Evolutionary conservation across 2,888 invertebrate species (phyloP), one percentile per base, ranked within the genome.

Genomic region (Stenchaetothrips biformis): DNA sequence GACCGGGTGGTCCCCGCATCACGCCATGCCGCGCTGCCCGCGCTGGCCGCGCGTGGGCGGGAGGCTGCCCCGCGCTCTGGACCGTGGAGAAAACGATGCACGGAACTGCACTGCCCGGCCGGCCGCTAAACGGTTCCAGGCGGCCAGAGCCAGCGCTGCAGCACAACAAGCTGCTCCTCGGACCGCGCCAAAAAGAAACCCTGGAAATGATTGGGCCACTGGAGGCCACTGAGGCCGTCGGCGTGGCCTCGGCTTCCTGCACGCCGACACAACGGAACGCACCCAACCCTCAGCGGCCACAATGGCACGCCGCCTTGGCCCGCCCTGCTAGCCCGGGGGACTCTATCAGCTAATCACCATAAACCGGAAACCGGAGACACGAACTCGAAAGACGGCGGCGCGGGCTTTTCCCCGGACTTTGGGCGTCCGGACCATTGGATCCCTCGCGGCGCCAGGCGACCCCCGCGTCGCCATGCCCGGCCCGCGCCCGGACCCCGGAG

Each of bases 321-420:
- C 67, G 67, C 21, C 21, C 6, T 21, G 21, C 3, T n/a, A n/a
- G 37, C 37, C 37, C 37, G 37, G 4, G 37, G 37, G 37, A 37
- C 37, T 67, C n/a, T 67, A 67, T 67, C 67, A 67, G 67, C 67
- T 67, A 67, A 67, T 67, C 67, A 67, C 67, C 67, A 25, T 25
- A 67, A 25, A 67, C 18, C 67, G 67, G 67, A 67, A 67, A 67
- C 67, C 67, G 67, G 67, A 67, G 18, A 67, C 67, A 67, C 3
- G 67, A 21, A 67, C 21, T 9, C 67, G 21, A 67, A 67, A 67
- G 67, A 67, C 25, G 67, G 67, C 67, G 21, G 21, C 21, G 67
- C 67, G 67, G 67, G 67, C 37, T 37, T 37, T 37, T 1, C 37
- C 37, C 37, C 37, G 37, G 67, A 67, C 67, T 67, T 67, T 67